Conservation (phyloP, 2,888 invertebrate species). For the Cerastoderma edule region DNA sequence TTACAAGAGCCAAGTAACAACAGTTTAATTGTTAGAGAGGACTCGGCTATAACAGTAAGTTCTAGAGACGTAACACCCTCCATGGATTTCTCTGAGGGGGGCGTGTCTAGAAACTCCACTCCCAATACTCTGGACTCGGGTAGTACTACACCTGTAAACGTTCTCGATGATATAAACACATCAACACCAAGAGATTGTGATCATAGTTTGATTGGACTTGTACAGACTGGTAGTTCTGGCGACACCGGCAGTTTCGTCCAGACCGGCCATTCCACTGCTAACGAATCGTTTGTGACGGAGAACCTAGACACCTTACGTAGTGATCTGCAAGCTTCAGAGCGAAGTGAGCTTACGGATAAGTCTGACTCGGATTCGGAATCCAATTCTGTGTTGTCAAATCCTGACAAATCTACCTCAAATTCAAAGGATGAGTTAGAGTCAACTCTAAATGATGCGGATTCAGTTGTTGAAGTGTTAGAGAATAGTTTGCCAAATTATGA, state of each 20-base stretch:
- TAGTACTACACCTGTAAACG: slow-evolving; percentile 34
- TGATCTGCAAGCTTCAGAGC: background rate
- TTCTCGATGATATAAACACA: slow-evolving; percentile 2
- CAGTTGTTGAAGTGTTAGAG: slow-evolving; percentile 18
- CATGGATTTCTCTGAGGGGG: background rate
- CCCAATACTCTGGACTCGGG: slow-evolving; percentile 15
- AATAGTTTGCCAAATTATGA: background rate
- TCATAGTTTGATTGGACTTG: background rate
- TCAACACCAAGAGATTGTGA: slow-evolving; percentile 21
- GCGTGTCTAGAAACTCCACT: slow-evolving; percentile 44
- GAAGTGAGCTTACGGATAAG: slow-evolving; percentile 6
- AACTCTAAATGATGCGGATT: slow-evolving; percentile 8
- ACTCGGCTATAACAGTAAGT: slow-evolving; percentile 47
- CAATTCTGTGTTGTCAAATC: slow-evolving; percentile 6
- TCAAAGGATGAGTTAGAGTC: slow-evolving; percentile 29
- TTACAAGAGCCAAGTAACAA: slow-evolving; percentile 23
- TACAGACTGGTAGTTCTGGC: background rate
- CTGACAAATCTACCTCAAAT: slow-evolving; percentile 53
- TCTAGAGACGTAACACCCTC: slow-evolving; percentile 46
- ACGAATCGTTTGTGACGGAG: slow-evolving; percentile 3
- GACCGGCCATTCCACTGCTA: slow-evolving; percentile 11
- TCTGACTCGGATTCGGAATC: slow-evolving; percentile 42
- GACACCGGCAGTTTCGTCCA: slow-evolving; percentile 16
- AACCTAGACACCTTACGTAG: slow-evolving; percentile 3
- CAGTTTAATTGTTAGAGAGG: slow-evolving; percentile 51